These are phyloP conservation scores for Beroe forskalii DNA, from an alignment of 37 sponge, comb jelly and placozoan genomes.

Conservation along the genomic window DNA sequence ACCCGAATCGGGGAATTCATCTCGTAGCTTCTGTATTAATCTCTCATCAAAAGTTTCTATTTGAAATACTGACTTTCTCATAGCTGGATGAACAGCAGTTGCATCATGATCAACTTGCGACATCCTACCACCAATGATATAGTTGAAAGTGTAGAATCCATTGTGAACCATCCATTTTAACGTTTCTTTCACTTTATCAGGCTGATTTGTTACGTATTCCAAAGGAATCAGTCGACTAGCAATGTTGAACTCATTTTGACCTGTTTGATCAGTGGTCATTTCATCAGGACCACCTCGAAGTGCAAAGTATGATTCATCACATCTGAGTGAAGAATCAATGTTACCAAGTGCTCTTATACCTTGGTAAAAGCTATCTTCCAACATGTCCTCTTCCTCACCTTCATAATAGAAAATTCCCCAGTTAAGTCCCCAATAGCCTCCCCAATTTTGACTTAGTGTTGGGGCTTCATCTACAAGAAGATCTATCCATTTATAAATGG, in stretches of 20 bases:
- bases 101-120: not conserved
- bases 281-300: constrained; percentile 30
- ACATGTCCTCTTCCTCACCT: constrained; percentile 1
- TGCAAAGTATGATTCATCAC: constrained; percentile 45
- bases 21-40: constrained; percentile 26
- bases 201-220: not conserved
- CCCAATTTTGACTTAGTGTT: not conserved
- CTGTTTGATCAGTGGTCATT: constrained; percentile 43
- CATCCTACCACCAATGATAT: constrained; percentile 52
- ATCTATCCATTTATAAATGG: constrained; percentile 40
- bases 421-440: constrained; percentile 19
- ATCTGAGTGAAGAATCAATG: not conserved
- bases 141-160: constrained; percentile 39
- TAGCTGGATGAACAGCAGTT: constrained; percentile 60
- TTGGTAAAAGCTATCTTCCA: not conserved
- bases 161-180: constrained; percentile 26
- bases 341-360: not conserved
- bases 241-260: constrained; percentile 21
- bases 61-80: constrained; percentile 50
- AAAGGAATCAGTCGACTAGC: constrained; percentile 41
- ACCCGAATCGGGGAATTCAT: constrained; percentile 36
- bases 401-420: constrained; percentile 40
- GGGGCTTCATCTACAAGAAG: not conserved
- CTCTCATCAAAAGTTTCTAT: constrained; percentile 46
- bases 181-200: not conserved